Base-by-base conservation (phyloP, 2,113 vertebrate genomes). In the Larimichthys polyactis region DNA sequence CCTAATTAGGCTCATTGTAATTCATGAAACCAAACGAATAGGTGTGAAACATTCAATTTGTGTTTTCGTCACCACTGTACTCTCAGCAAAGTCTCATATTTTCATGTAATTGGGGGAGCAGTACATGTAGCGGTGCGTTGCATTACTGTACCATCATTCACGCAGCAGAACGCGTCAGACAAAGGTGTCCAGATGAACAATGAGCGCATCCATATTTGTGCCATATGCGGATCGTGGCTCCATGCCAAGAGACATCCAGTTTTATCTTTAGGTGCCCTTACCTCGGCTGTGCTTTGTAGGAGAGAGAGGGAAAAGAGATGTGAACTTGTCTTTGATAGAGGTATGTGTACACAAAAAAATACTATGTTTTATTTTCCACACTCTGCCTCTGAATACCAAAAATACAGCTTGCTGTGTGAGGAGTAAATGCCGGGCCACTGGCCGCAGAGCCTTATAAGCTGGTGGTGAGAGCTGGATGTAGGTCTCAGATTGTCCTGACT, bases 341-440 rank as follows among this genome's bases (percentile, higher is more conserved):
- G 79, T 74, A 69, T 44, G 11, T 19, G 43, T 64, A 27, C 71
- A 78, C 72, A 78, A 86, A 84, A 83, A 71, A 88, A 82, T 79
- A 32, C 44, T 74, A 86, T 67, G 83, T 87, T 87, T 59, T 82
- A 60, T 90, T 85, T 81, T 81, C 76, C 36, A 43, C 49, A 59
- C 79, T 32, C 62, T 4, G 2, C 54, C 22, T 66, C 86, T 59
- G 68, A 83, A 75, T 78, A 66, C 57, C 52, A 66, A 60, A 65
- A 49, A 51, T 11, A 29, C 70, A 77, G 65, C 67, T 32, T 70
- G 77, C 81, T 55, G 82, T 81, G 83, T 82, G 87, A 87, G 87
- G 76, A 81, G 84, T 80, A 86, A 90, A 90, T 83, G 82, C 84
- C 60, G 68, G 48, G 64, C 81, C 75, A 77, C 83, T 78, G 17